These are phyloP conservation scores for Toxostoma redivivum DNA, from an alignment of 2,113 vertebrate species.

Conservation along the genomic window DNA sequence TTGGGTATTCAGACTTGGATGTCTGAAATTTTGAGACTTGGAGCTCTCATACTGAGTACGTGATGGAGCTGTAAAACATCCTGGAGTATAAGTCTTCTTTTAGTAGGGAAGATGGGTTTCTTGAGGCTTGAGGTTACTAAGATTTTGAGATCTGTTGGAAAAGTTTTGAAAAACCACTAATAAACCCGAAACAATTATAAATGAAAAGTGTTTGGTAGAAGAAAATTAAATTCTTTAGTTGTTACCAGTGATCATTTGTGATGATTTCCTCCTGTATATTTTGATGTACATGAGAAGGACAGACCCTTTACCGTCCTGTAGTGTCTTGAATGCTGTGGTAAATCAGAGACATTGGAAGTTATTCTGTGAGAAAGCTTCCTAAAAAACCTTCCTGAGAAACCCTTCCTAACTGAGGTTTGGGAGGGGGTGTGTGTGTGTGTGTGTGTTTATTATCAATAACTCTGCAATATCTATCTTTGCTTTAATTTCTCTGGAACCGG, in stretches of 20 bases:
- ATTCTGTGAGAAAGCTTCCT: not conserved
- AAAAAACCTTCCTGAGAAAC: too few species aligned
- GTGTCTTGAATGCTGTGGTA: not conserved
- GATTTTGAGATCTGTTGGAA: not conserved
- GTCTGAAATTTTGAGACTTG: not conserved
- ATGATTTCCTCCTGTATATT: not conserved
- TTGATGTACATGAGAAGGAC: not conserved
- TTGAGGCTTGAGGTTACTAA: not conserved
- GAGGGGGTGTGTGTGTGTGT: rapidly evolving
- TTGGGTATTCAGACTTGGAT: not conserved
- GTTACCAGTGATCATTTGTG: not conserved
- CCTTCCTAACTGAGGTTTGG: not conserved
- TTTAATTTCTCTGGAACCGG: not conserved
- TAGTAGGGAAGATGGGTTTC: not conserved
- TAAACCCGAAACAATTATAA: rapidly evolving
- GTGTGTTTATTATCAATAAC: not conserved
- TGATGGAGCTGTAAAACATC: not conserved
- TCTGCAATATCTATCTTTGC: not conserved
- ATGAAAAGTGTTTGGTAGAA: not conserved
- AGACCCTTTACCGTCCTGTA: not conserved
- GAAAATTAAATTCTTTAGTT: not conserved
- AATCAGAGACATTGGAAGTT: not conserved
- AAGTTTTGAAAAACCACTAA: not conserved
- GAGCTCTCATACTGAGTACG: rapidly evolving
- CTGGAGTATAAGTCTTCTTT: not conserved